Percentiles rank a stretch among this genome's conserved stretches.
Conservation (phyloP, 2,797 vertebrate species). For the Darevskia nairensis region DNA sequence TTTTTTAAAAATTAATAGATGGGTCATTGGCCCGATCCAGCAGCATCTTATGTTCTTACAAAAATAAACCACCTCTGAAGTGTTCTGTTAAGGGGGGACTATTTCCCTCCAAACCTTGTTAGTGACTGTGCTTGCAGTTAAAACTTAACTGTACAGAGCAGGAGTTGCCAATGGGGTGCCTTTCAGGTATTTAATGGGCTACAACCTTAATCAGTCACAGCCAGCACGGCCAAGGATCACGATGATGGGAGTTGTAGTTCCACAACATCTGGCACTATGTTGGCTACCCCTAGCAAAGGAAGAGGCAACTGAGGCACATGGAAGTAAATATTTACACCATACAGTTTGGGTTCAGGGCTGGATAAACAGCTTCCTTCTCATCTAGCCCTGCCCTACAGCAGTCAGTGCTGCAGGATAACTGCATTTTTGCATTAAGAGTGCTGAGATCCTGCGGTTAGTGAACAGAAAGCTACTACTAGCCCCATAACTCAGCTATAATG, state of each 20-base stretch:
- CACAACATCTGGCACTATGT: no score
- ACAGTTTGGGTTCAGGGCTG: background rate
- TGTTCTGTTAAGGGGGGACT: background rate
- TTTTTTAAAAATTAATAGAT: no score
- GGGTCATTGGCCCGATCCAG: no score
- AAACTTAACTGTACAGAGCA: background rate
- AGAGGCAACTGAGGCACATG: no score
- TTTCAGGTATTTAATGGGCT: no score
- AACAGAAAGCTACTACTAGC: background rate
- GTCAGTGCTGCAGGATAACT: background rate
- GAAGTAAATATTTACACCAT: background rate
- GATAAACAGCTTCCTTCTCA: background rate
- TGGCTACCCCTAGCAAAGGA: no score
- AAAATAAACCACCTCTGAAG: conserved; percentile 1
- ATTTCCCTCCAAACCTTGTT: conserved; percentile 38
- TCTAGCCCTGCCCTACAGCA: no score
- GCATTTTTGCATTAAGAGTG: background rate
- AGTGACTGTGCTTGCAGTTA: conserved; percentile 35
- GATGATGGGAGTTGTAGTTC: no score
- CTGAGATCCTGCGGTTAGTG: background rate
- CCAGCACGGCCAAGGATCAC: background rate
- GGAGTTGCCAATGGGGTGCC: background rate
- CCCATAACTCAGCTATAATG: background rate
- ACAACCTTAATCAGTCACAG: no score
- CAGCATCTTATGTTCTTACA: no score